These are phyloP conservation scores for Tonatia bakeri DNA, from an alignment of 2,113 vertebrate genomes.

Conservation along the genomic window DNA sequence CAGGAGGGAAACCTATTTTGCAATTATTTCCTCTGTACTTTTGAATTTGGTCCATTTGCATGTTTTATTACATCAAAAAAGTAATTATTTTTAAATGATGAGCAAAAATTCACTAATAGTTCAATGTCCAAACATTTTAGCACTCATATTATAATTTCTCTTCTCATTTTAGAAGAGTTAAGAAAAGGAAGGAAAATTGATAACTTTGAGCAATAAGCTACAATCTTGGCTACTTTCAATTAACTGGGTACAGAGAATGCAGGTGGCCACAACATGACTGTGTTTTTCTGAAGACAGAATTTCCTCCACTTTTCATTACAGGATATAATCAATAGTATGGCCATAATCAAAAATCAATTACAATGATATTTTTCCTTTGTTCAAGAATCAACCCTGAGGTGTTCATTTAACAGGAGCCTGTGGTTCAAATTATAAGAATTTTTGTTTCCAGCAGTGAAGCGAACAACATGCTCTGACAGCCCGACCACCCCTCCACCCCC, in stretches of 20 bases:
- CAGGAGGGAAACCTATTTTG: neutral
- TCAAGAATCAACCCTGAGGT: conserved; percentile 10
- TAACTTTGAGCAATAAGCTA: neutral
- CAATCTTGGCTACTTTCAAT: neutral
- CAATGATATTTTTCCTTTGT: neutral
- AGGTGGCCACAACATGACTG: neutral
- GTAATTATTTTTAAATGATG: neutral
- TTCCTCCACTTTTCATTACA: neutral
- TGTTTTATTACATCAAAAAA: neutral
- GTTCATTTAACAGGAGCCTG: neutral
- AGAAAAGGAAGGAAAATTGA: neutral
- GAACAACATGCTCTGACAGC: neutral
- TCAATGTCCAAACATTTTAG: neutral
- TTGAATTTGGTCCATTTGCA: neutral
- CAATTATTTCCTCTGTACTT: neutral
- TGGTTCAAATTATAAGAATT: neutral
- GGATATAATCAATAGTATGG: neutral
- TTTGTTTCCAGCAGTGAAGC: neutral
- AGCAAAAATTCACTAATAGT: neutral
- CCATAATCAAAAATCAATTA: neutral
- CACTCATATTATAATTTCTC: neutral
- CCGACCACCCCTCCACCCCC: rapidly evolving
- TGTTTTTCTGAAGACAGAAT: neutral
- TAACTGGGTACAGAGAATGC: neutral
- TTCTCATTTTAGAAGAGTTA: conserved; percentile 8